These are phyloP conservation scores for Cyphomyrus plagiostoma DNA, from an alignment of 2,113 vertebrate species.

Conservation along the genomic window DNA sequence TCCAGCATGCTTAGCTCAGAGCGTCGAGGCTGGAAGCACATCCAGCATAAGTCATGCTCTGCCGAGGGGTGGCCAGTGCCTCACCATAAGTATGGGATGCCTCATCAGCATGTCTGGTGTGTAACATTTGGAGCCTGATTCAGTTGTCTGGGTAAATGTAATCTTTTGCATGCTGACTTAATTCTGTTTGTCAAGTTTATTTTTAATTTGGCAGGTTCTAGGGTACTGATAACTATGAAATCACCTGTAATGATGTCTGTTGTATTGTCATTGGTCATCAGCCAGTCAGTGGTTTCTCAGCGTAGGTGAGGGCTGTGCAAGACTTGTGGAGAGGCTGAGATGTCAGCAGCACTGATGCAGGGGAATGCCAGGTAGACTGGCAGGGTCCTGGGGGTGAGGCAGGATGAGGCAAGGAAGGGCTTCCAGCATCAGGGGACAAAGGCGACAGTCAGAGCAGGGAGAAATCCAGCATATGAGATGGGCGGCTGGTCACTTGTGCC, in stretches of 20 bases:
- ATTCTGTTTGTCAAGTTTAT: not conserved
- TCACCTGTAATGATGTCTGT: not conserved
- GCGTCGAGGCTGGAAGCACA: not conserved
- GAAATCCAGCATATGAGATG: not conserved
- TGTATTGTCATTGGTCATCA: not conserved
- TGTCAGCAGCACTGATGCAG: not conserved
- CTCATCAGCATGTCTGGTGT: not conserved
- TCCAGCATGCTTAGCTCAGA: not conserved
- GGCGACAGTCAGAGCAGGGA: not conserved
- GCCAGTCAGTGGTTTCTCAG: not conserved
- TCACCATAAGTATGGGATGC: not conserved
- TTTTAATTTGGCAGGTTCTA: not conserved
- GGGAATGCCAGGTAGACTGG: not conserved
- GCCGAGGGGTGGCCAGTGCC: not conserved
- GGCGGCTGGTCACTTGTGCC: not conserved
- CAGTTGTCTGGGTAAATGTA: not conserved
- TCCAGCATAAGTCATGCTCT: not conserved
- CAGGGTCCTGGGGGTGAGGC: not conserved
- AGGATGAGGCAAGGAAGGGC: not conserved
- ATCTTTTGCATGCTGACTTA: not conserved
- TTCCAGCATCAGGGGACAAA: not conserved
- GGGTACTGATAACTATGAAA: not conserved
- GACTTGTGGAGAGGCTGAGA: not conserved
- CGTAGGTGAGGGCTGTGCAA: not conserved
- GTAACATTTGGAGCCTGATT: not conserved